Base-by-base conservation (phyloP, 2,113 vertebrate species). In the Nestor notabilis region DNA sequence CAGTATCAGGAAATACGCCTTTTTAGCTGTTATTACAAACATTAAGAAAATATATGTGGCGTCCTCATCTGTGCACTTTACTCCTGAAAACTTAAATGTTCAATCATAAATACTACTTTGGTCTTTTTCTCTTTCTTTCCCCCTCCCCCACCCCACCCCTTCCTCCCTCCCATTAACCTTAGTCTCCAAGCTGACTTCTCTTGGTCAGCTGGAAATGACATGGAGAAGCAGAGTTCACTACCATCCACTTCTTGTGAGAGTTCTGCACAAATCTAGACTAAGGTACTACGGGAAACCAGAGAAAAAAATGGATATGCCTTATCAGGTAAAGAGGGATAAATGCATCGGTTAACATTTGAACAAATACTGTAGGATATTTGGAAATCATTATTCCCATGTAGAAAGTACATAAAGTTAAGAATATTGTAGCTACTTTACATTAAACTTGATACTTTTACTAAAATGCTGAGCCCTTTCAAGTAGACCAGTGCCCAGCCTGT, bases 251-350 rank as follows among this genome's bases (percentile, higher is more conserved):
- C 98, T 99, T 71, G 99, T 99, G 70, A 98, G 98, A 95, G 97
- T 99, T 31, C 97, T 99, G 86, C 97, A 99, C 90, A 99, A 99
- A 97, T 98, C 99, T 90, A 99, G 99, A 93, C 97, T 99, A 63
- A 95, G 98, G 47, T 99, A 99, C 95, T 99, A 99, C 85, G 99
- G 99, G 53, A 99, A 98, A 96, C 97, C 98, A 63, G 97, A 98
- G 46, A 98, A 97, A 81, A 99, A 97, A 83, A 65, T 98, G 80
- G 98, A 99, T 91, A 98, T 98, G 86, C 99, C 99, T n/a, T 99
- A 98, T 93, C 99, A 99, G 98, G 99, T 99, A 98, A 97, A 94
- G 63, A 74, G 7, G 17, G 37, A 52, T 79, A 69, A 49, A 63
- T 75, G 17, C 13, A 5, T 31, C 17, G 31, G 20, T 81, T 83